Base-by-base conservation (phyloP, 2,888 invertebrate genomes). In the Amiota minor region DNA sequence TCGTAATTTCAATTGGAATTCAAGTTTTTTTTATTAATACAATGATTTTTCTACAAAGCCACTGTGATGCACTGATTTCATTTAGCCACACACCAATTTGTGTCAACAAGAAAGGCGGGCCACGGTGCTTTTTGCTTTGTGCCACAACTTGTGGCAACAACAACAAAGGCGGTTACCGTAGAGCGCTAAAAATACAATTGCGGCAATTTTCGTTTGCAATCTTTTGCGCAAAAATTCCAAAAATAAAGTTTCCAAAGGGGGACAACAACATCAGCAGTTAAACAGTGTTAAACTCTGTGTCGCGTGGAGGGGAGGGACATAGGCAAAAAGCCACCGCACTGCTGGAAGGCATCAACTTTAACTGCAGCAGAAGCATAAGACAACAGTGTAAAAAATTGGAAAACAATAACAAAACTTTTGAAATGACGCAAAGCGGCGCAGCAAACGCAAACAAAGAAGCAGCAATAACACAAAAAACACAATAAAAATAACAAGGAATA, bases 31-130 rank as follows among this genome's bases (percentile, higher is more conserved):
- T 35, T 35, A 35, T 0, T 35, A 35, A 3, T 4, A 2, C 23
- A 23, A 3, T 23, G 23, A 23, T 2, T 23, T 23, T 23, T 23
- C 23, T 6, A 35, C 35, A 35, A 35, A 4, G 35, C 35, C 35
- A 35, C 6, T 35, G 35, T n/a, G n/a, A 12, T 68, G 67, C 67
- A 53, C 67, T 68, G 50, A 20, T 65, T 65, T 65, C 46, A 49
- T 49, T 65, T 45, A 53, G 62, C 20, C 20, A 23, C 16, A 20
- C 23, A n/a, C 23, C 50, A 14, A 68, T 53, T 68, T 50, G 53
- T 68, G 67, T 68, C 67, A 65, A 65, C 65, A 68, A 49, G 67
- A 18, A 20, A 35, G 50, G 67, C 67, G 23, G 20, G 35, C 18
- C 62, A 59, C 9, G 20, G 9, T 9, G 16, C 3, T 59, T 59